Percentiles rank a stretch among this genome's conserved stretches.
Evolutionary conservation across 2,888 invertebrate genomes (phyloP).

Genomic region (Mechanitis mazaeus): DNA sequence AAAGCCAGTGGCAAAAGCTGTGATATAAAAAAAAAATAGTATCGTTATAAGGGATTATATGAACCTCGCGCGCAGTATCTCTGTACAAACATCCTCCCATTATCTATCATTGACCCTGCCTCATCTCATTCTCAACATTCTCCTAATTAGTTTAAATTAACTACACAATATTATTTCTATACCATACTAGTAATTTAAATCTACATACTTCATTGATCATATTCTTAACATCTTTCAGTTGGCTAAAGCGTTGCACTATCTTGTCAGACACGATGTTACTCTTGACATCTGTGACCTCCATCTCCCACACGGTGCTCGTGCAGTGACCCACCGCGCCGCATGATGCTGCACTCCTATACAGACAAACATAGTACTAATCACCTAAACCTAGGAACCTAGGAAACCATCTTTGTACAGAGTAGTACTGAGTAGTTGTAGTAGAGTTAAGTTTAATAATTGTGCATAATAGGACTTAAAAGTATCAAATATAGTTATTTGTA

Average conservation of each 20-base stretch:
- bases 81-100: constrained; percentile 4
- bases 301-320: constrained; percentile 88
- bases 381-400: too few relatives aligned
- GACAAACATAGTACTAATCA: too few relatives aligned
- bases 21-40: too few relatives aligned
- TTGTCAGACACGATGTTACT: constrained; percentile 85
- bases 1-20: too few relatives aligned
- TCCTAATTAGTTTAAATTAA: too few relatives aligned
- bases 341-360: constrained; percentile 81
- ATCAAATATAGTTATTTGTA: too few relatives aligned
- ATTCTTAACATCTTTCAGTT: constrained; percentile 63
- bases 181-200: too few relatives aligned
- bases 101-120: background rate
- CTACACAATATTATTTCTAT: too few relatives aligned
- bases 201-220: constrained; percentile 57
- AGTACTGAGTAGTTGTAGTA: too few relatives aligned
- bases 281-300: constrained; percentile 78
- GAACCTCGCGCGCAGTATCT: background rate
- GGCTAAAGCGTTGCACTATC: constrained; percentile 71
- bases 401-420: too few relatives aligned
- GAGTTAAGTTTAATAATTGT: too few relatives aligned
- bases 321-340: constrained; percentile 90
- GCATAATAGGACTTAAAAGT: too few relatives aligned
- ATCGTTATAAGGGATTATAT: background rate
- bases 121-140: background rate